Evolutionary conservation across 2,113 vertebrate genomes (phyloP).

Genomic region (Neolamprologus cancellatus): DNA sequence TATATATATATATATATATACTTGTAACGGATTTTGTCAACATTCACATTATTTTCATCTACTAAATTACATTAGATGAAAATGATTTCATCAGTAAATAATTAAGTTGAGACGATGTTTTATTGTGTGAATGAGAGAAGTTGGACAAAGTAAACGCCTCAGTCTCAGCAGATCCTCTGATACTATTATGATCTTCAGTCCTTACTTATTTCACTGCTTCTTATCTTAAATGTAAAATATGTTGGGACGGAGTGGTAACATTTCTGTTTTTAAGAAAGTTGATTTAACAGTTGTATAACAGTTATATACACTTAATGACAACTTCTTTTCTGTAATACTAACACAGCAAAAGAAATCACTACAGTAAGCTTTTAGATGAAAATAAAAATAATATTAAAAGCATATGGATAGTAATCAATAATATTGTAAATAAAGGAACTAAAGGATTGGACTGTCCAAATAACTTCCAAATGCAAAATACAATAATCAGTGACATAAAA

Average conservation of each 20-base stretch:
- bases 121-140: neutral
- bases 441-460: neutral
- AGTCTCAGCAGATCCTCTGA: neutral
- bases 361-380: neutral
- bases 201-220: neutral
- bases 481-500: neutral
- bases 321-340: neutral
- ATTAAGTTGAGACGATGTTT: neutral
- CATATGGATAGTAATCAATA: neutral
- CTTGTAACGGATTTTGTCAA: neutral
- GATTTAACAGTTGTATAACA: neutral
- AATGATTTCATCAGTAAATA: neutral
- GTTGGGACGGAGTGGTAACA: fast-evolving
- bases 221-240: neutral
- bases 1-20: fast-evolving
- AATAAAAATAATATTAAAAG: neutral
- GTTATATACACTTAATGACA: neutral
- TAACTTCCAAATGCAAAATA: neutral
- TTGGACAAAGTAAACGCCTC: neutral
- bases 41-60: neutral
- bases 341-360: neutral
- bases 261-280: neutral
- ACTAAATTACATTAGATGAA: neutral
- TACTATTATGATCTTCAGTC: neutral
- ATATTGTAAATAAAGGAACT: neutral